These are phyloP conservation scores for Anolis apletophallus DNA, from an alignment of 2,797 vertebrate genomes.

Conservation along the genomic window DNA sequence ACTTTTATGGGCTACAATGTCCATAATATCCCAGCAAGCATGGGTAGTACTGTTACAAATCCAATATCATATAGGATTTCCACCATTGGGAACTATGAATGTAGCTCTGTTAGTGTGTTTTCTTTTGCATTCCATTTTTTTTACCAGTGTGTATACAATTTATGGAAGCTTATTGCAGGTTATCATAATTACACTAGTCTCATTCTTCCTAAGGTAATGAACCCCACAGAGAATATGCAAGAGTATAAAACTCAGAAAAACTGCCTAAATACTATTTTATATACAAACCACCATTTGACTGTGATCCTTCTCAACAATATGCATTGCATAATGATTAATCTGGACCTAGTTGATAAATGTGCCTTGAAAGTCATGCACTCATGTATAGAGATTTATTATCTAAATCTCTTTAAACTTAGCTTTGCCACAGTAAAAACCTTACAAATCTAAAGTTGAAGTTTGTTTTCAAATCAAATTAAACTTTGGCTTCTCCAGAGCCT, in stretches of 20 bases:
- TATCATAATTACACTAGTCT: too few species aligned
- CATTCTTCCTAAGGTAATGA: neutral
- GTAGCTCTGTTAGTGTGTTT: neutral
- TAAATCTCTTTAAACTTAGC: constrained; percentile 33
- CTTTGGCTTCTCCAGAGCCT: constrained; percentile 26
- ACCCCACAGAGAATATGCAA: neutral
- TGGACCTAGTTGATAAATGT: constrained; percentile 20
- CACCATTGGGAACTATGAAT: neutral
- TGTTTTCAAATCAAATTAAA: constrained; percentile 47
- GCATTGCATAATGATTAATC: constrained; percentile 22
- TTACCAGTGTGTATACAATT: neutral
- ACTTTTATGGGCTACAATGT: too few species aligned
- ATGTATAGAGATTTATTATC: constrained; percentile 20
- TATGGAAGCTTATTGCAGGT: neutral
- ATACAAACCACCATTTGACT: neutral
- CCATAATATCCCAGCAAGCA: too few species aligned
- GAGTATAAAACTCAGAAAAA: neutral
- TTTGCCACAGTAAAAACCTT: constrained; percentile 22
- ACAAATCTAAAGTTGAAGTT: neutral
- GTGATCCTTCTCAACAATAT: neutral
- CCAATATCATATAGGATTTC: too few species aligned
- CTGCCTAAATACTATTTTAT: neutral
- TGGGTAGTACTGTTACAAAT: neutral
- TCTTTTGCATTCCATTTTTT: neutral
- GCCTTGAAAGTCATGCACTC: constrained; percentile 32